Base-by-base conservation (phyloP, 2,888 invertebrate genomes). In the Lycaena phlaeas region DNA sequence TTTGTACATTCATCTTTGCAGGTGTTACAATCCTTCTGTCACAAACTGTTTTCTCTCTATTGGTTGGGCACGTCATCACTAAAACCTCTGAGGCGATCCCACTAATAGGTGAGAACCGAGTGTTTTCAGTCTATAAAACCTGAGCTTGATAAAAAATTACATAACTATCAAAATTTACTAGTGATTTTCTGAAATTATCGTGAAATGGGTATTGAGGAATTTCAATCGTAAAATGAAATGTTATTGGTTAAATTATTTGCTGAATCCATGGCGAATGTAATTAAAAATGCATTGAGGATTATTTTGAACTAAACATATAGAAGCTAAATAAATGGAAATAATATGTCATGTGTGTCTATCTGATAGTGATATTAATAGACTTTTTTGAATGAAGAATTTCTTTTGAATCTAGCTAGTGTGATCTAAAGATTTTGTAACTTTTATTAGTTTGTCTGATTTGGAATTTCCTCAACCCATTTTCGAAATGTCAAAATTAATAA, bases 71-170 rank as follows among this genome's bases (percentile, higher is more conserved):
- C 89, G 95, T 97, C 86, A 95, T 98, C 89, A 98, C 98, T 85
- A 95, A 95, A 89, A 97, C 98, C 85, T 98, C 98, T 85, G 98
- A 98, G 87, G 97, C 98, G 77, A 94, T 98, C 87, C 98, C 98
- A 79, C 91, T 98, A 82, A 95, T 98, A 94, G 98, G 98, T 96
- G 85, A 85, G 85, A 72, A 70, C 61, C 54, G 48, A 68, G 70
- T 67, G 74, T 26, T 14, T 27, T 31, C 26, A 39, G 29, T 27
- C 22, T 34, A 45, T 39, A 34, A 49, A 50, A 41, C 38, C 27
- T 36, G 36, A 26, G 27, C 36, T 36, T 36, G 14, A 36, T 55
- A 53, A 42, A 44, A 38, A 36, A 48, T 48, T 52, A 49, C 49
- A 53, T 52, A 57, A 55, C 53, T 18, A 34, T 29, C 22, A 38